Evolutionary conservation across 2,888 invertebrate genomes (phyloP).

Genomic region (Quadriops clusia): DNA sequence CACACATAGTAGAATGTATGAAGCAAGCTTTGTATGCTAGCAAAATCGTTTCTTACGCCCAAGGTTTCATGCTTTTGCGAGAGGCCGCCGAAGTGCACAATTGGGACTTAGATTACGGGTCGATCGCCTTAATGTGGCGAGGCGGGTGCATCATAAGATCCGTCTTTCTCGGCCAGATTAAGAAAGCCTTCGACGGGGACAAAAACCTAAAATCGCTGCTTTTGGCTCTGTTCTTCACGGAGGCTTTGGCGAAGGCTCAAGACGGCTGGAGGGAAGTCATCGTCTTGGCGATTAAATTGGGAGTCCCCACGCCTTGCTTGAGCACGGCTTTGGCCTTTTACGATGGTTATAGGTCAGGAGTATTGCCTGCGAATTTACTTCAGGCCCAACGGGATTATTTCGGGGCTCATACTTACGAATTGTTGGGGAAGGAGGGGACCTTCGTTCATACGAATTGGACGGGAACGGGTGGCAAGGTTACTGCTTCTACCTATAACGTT

Average conservation of each 20-base stretch:
- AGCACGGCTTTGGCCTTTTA: slow-evolving; percentile 92
- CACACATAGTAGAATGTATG: no score
- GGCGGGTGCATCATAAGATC: slow-evolving; percentile 98
- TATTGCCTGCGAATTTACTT: slow-evolving; percentile 87
- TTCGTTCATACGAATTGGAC: slow-evolving; percentile 99
- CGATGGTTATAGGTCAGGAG: slow-evolving; percentile 82
- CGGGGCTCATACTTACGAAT: slow-evolving; percentile 96
- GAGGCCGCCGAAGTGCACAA: slow-evolving; percentile 83
- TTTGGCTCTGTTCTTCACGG: slow-evolving; percentile 85
- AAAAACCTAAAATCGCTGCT: slow-evolving; percentile 76
- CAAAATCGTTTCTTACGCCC: slow-evolving; percentile 97
- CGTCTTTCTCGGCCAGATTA: slow-evolving; percentile 80
- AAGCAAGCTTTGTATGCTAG: slow-evolving; percentile 93
- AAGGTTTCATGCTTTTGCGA: slow-evolving; percentile 91
- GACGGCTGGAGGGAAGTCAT: slow-evolving; percentile 78
- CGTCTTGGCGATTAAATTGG: slow-evolving; percentile 48
- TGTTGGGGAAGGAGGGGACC: slow-evolving; percentile 71
- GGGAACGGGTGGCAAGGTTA: slow-evolving; percentile 91
- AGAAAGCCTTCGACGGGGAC: slow-evolving; percentile 85
- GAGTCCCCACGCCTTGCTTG: slow-evolving; percentile 90
- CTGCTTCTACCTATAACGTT: slow-evolving; percentile 83
- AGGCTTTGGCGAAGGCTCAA: slow-evolving; percentile 71
- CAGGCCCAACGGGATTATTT: slow-evolving; percentile 98
- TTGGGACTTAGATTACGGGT: slow-evolving; percentile 96
- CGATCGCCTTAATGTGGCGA: slow-evolving; percentile 98